Evolutionary conservation across 2,113 vertebrate species (phyloP).

Genomic region (Sterna hirundo): DNA sequence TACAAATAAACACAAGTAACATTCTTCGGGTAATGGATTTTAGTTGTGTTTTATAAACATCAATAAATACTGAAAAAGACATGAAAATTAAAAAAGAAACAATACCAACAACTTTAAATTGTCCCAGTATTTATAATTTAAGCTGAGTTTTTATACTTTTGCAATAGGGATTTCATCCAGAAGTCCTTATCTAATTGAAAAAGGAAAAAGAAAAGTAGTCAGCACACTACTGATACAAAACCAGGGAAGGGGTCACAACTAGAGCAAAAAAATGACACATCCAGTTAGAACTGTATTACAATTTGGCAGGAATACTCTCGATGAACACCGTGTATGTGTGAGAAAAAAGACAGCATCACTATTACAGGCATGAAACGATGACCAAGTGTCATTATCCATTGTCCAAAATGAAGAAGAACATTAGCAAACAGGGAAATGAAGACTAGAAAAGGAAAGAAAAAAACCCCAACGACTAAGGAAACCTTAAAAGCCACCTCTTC

Average conservation of each 20-base stretch:
- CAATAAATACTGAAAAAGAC: conserved; percentile 2
- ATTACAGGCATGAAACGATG: not conserved
- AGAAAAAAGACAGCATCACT: not conserved
- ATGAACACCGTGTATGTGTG: not conserved
- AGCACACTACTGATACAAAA: not conserved
- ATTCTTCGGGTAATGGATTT: not conserved
- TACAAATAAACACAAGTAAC: conserved; percentile 1
- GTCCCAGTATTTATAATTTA: not conserved
- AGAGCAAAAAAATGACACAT: not conserved
- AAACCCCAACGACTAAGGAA: not conserved
- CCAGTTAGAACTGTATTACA: not conserved
- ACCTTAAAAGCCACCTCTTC: conserved; percentile 23
- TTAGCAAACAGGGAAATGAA: conserved; percentile 1
- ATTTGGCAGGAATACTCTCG: not conserved
- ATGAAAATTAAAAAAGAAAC: not conserved
- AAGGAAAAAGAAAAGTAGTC: not conserved
- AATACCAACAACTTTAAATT: not conserved
- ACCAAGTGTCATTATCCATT: not conserved
- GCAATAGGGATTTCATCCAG: not conserved
- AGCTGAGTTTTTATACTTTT: not conserved
- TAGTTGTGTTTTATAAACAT: not conserved
- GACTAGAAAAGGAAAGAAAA: not conserved
- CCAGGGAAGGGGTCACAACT: not conserved
- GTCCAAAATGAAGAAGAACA: conserved; percentile 13
- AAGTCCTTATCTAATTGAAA: not conserved